phyloP scores from a whole-genome alignment of 1,140 invertebrate species.

The Latrodectus geometricus region DNA sequence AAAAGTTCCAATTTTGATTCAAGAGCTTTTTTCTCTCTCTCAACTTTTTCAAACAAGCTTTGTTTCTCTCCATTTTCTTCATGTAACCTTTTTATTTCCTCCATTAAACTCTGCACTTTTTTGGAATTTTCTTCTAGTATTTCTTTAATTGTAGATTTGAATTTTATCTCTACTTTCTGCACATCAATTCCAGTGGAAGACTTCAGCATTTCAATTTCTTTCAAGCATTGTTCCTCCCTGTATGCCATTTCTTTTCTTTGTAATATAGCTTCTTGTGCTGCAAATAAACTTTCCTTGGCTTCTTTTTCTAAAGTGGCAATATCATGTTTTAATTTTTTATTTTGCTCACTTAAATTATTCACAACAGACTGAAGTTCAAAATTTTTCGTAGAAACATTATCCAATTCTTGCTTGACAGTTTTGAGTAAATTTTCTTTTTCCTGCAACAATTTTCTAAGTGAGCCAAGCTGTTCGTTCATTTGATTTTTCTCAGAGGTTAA shows the following conservation, averaged over 20 bases:
- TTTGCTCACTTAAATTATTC: constrained; percentile 18
- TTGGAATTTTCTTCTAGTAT: not conserved
- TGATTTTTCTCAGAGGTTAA: not conserved
- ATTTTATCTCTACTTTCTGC: constrained; percentile 23
- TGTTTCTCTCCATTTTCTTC: constrained; percentile 29
- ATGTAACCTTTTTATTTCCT: constrained; percentile 25
- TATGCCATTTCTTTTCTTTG: constrained; percentile 38
- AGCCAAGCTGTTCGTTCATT: not conserved
- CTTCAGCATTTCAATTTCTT: constrained; percentile 33
- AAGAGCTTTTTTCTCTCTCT: constrained; percentile 32
- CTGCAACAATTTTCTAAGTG: not conserved
- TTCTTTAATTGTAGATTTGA: constrained; percentile 24
- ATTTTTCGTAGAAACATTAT: not conserved
- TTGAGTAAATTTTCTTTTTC: not conserved
- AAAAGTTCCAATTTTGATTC: constrained; percentile 41
- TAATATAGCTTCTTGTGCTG: constrained; percentile 38
- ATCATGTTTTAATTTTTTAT: constrained; percentile 17
- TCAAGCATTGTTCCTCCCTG: constrained; percentile 34
- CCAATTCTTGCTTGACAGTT: constrained; percentile 19
- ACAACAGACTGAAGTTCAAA: not conserved
- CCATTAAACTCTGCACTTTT: constrained; percentile 31
- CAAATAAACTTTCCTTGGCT: constrained; percentile 43
- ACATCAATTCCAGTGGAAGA: not conserved
- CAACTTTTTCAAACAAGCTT: constrained; percentile 35
- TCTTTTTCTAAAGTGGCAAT: constrained; percentile 14